Conservation (phyloP, 2,797 vertebrate species). For the Carapus acus region DNA sequence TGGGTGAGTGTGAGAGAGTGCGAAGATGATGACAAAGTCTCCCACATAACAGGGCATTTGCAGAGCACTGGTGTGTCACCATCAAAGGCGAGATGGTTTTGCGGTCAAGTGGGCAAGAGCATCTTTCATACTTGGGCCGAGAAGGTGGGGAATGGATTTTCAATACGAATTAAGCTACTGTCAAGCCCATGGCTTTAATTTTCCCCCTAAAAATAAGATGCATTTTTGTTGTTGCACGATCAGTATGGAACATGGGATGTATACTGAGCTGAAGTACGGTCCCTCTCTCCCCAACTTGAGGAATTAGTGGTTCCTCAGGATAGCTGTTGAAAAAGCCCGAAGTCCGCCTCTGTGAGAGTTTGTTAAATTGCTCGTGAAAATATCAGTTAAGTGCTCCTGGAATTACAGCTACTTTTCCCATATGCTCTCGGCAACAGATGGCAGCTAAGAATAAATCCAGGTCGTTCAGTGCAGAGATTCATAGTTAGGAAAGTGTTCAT, state of each 20-base stretch:
- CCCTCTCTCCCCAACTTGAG: too few relatives aligned
- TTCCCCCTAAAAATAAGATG: slow-evolving; percentile 16
- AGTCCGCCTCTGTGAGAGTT: slow-evolving; percentile 4
- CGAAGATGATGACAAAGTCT: slow-evolving; percentile 59
- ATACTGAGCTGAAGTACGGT: too few relatives aligned
- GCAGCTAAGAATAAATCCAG: slow-evolving; percentile 1
- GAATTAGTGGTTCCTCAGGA: too few relatives aligned
- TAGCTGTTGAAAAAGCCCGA: too few relatives aligned
- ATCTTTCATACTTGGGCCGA: slow-evolving; percentile 34
- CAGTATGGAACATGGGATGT: too few relatives aligned
- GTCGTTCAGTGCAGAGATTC: slow-evolving; percentile 23
- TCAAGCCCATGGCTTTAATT: slow-evolving; percentile 6
- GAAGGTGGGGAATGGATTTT: slow-evolving; percentile 42
- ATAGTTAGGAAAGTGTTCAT: slow-evolving; percentile 32
- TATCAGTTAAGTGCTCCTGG: slow-evolving; percentile 24
- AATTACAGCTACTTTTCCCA: slow-evolving; percentile 6
- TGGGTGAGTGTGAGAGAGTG: slow-evolving; percentile 62
- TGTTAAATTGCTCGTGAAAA: background rate
- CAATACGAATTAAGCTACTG: slow-evolving; percentile 27
- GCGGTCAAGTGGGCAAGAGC: slow-evolving; percentile 41
- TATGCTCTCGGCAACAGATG: slow-evolving; percentile 21
- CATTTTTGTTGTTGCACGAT: too few relatives aligned
- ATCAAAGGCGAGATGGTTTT: slow-evolving; percentile 42
- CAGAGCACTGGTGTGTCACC: slow-evolving; percentile 43
- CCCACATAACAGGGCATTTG: slow-evolving; percentile 46